These are phyloP conservation scores for Festucalex cinctus DNA, from an alignment of 2,113 vertebrate species.

Conservation along the genomic window DNA sequence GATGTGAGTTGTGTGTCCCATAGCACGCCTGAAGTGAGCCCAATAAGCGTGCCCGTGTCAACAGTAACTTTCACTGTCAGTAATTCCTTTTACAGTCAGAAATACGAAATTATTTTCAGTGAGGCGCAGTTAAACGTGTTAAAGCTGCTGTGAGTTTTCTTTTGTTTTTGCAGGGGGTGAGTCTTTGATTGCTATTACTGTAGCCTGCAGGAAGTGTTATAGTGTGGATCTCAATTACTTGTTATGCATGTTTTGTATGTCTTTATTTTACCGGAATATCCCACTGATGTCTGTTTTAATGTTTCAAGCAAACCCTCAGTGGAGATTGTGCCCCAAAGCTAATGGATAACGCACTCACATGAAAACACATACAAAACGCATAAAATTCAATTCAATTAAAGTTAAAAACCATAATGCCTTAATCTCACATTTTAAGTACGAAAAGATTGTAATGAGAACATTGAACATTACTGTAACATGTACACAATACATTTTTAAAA, in stretches of 20 bases:
- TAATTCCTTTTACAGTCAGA: constrained; percentile 48
- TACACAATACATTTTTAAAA: background rate
- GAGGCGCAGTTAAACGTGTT: background rate
- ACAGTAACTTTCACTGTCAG: constrained; percentile 53
- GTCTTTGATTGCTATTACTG: constrained; percentile 28
- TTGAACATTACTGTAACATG: background rate
- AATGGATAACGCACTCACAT: constrained; percentile 34
- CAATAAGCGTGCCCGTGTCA: constrained; percentile 57
- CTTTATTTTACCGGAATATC: constrained; percentile 66
- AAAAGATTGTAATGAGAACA: background rate
- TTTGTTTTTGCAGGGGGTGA: constrained; percentile 4
- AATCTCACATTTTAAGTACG: constrained; percentile 5
- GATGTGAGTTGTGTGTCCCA: constrained; percentile 33
- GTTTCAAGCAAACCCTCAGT: constrained; percentile 30
- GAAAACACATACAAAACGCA: constrained; percentile 12
- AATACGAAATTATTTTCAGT: constrained; percentile 26
- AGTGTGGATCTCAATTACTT: constrained; percentile 52
- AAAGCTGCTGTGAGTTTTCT: background rate
- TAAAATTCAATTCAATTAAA: constrained; percentile 50
- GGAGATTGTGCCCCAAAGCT: constrained; percentile 61
- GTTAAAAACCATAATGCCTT: constrained; percentile 13
- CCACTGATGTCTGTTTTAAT: constrained; percentile 51
- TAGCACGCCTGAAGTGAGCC: constrained; percentile 63
- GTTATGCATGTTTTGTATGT: constrained; percentile 45
- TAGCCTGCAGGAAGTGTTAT: constrained; percentile 59